Percentiles rank a stretch among this genome's conserved stretches.
These are phyloP conservation scores for Drosophila navojoa DNA, from an alignment of 1,140 invertebrate genomes.

Conservation along the genomic window DNA sequence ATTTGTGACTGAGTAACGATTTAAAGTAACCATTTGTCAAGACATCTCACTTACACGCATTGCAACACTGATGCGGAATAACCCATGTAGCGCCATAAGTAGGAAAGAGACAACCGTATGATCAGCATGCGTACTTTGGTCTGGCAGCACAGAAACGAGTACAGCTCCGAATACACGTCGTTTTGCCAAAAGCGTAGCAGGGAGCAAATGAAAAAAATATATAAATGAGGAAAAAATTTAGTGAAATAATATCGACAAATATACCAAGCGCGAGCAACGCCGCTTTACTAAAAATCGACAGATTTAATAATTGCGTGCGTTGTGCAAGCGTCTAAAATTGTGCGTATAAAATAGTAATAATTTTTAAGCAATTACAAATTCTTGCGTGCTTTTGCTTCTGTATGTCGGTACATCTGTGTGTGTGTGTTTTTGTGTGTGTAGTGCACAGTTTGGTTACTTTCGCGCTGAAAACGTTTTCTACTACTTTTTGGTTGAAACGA, in stretches of 20 bases:
- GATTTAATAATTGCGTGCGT: constrained; percentile 47
- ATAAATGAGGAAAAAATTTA: constrained; percentile 76
- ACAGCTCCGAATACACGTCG: constrained; percentile 81
- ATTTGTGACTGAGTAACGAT: constrained; percentile 37
- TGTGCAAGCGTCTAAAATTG: constrained; percentile 54
- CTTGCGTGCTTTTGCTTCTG: constrained; percentile 70
- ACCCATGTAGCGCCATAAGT: constrained; percentile 35
- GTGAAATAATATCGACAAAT: constrained; percentile 69
- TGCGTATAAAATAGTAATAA: constrained; percentile 68
- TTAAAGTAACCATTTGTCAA: constrained; percentile 34
- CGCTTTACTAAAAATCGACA: constrained; percentile 50
- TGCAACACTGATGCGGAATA: constrained; percentile 44
- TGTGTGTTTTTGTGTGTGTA: constrained; percentile 43
- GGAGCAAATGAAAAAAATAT: constrained; percentile 77
- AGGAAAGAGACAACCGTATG: constrained; percentile 46
- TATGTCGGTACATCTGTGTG: constrained; percentile 48
- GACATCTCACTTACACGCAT: constrained; percentile 59
- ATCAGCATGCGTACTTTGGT: constrained; percentile 67
- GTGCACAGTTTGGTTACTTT: constrained; percentile 69
- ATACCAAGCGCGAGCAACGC: constrained; percentile 50
- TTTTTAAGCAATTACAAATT: constrained; percentile 70
- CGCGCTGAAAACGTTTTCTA: constrained; percentile 75
- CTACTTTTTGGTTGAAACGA: constrained; percentile 43
- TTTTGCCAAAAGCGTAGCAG: constrained; percentile 78
- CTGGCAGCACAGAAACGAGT: constrained; percentile 73